These are phyloP conservation scores for Caenorhabditis drosophilae DNA, from an alignment of 2,888 invertebrate species.

Conservation along the genomic window DNA sequence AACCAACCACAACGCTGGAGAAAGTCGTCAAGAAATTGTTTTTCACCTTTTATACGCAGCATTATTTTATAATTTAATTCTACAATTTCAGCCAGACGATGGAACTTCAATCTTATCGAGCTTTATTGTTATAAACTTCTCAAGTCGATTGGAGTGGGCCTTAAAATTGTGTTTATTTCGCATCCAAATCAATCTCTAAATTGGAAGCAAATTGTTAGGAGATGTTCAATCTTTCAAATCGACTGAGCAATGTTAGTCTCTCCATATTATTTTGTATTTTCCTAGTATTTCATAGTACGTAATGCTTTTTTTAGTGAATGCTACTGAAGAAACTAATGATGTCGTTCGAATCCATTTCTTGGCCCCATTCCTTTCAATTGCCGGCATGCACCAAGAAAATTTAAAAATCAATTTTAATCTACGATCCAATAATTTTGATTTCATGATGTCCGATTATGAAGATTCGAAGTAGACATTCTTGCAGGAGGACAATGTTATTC, in stretches of 20 bases:
- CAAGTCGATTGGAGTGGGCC: constrained; percentile 12
- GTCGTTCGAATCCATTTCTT: constrained; percentile 25
- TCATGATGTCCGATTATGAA: constrained; percentile 17
- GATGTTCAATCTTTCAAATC: constrained; percentile 6
- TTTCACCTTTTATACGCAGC: too few species aligned
- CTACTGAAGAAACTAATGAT: constrained; percentile 14
- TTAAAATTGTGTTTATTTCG: constrained; percentile 10
- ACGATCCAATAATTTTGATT: constrained; percentile 25
- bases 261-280: constrained; percentile 2
- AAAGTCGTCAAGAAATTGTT: constrained; percentile 7
- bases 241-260: constrained; percentile 17
- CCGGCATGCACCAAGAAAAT: constrained; percentile 24
- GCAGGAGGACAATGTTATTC: constrained; percentile 15
- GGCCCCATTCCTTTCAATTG: constrained; percentile 18
- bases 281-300: constrained; percentile 18
- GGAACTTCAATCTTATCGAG: constrained; percentile 9
- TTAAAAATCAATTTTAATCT: constrained; percentile 12
- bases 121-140: constrained; percentile 13
- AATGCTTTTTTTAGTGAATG: constrained; percentile 15
- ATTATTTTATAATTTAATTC: constrained; percentile 13
- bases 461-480: constrained; percentile 13
- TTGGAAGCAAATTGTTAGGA: constrained; percentile 9
- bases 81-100: constrained; percentile 10
- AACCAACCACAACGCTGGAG: constrained; percentile 8
- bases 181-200: constrained; percentile 9